These are phyloP conservation scores for Noctua janthina DNA, from an alignment of 2,888 invertebrate genomes.

Conservation along the genomic window DNA sequence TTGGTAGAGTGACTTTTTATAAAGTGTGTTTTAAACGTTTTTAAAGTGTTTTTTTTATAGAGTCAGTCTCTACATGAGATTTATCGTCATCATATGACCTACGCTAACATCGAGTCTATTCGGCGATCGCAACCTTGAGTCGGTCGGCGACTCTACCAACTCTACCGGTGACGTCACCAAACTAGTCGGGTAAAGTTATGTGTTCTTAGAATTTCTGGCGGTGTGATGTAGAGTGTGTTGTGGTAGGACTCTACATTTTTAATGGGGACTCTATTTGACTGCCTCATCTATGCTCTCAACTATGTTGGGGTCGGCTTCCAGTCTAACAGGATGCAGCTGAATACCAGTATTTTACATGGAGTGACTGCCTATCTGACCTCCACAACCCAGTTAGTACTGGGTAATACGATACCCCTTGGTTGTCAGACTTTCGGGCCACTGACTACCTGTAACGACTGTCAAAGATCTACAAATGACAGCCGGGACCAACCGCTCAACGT, in stretches of 20 bases:
- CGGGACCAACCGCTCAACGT: background rate
- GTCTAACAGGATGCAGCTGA: too few species aligned
- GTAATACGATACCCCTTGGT: too few species aligned
- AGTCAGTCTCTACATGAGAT: slow-evolving; percentile 12
- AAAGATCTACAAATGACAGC: background rate
- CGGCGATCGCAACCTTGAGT: slow-evolving; percentile 62
- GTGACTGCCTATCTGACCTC: too few species aligned
- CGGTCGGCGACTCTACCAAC: slow-evolving; percentile 64
- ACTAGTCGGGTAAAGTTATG: slow-evolving; percentile 58
- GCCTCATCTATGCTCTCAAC: too few species aligned
- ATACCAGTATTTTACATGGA: too few species aligned
- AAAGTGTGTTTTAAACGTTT: too few species aligned
- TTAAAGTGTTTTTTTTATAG: background rate
- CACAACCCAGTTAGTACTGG: too few species aligned
- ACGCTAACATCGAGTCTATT: slow-evolving; percentile 64
- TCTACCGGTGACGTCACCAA: slow-evolving; percentile 61
- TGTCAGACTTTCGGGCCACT: too few species aligned
- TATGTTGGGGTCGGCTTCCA: too few species aligned
- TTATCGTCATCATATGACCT: slow-evolving; percentile 56
- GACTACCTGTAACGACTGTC: background rate
- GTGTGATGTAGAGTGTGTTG: slow-evolving; percentile 26
- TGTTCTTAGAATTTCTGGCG: slow-evolving; percentile 51
- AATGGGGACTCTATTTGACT: background rate
- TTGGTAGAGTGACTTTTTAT: too few species aligned
- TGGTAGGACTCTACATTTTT: slow-evolving; percentile 28